phyloP scores from a whole-genome alignment of 2,113 vertebrate genomes.

The Periophthalmus modestus region DNA sequence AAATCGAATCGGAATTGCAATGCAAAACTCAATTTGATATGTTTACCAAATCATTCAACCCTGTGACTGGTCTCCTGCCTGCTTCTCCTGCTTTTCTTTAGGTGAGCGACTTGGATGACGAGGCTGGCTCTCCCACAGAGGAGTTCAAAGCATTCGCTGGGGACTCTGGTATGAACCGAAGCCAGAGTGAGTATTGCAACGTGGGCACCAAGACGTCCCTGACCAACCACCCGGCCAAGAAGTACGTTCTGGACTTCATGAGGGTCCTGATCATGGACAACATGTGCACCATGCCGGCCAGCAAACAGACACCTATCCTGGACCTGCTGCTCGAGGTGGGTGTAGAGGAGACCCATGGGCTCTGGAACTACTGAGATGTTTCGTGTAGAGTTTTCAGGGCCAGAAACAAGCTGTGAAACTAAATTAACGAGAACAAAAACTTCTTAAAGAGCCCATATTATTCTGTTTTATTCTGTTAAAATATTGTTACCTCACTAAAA shows the following conservation, averaged over 20 bases:
- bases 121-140: conserved; percentile 92
- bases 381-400: not conserved
- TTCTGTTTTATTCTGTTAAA: too few species aligned
- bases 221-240: conserved; percentile 97
- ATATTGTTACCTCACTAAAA: too few species aligned
- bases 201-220: conserved; percentile 96
- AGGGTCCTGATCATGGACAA: conserved; percentile 97
- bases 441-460: too few species aligned
- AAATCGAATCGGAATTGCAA: too few species aligned
- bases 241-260: conserved; percentile 99
- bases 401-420: not conserved
- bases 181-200: conserved; percentile 97
- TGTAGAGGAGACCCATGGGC: too few species aligned
- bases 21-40: too few species aligned
- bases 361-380: not conserved
- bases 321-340: conserved; percentile 94
- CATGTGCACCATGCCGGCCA: conserved; percentile 91
- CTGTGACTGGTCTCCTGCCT: not conserved
- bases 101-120: conserved; percentile 96
- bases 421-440: too few species aligned
- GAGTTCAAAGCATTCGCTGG: conserved; percentile 93
- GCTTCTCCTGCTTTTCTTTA: conserved; percentile 39
- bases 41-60: too few species aligned
- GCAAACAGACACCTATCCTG: conserved; percentile 94
- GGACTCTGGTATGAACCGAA: conserved; percentile 97